Evolutionary conservation across 2,797 vertebrate species (phyloP).

Genomic region (Choloepus didactylus): DNA sequence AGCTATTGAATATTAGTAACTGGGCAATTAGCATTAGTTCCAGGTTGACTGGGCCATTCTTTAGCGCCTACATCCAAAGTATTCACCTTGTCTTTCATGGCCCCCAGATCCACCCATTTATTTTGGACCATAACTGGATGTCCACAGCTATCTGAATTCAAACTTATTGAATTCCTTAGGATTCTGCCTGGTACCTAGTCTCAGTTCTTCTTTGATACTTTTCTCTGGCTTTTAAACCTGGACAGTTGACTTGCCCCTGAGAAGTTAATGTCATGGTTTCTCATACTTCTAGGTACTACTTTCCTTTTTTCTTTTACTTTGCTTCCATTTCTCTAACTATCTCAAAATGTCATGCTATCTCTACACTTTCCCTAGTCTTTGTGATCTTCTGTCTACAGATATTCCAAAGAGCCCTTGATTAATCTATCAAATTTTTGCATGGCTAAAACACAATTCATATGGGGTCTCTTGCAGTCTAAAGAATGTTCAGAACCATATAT

Average conservation of each 20-base stretch:
- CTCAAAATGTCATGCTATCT: background rate
- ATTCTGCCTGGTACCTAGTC: background rate
- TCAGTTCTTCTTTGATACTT: background rate
- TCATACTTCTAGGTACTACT: background rate
- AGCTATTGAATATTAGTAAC: background rate
- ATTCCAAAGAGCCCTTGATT: background rate
- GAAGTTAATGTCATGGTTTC: background rate
- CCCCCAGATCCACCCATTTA: background rate
- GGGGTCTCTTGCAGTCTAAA: background rate
- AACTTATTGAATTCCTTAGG: background rate
- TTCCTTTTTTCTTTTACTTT: background rate
- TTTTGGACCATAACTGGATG: background rate
- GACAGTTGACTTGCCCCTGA: background rate
- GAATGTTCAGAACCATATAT: background rate
- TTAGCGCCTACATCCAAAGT: background rate
- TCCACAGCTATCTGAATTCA: background rate
- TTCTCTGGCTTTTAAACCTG: background rate
- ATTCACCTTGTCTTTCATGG: background rate
- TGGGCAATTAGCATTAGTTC: background rate
- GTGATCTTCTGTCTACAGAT: background rate
- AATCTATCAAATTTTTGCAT: background rate
- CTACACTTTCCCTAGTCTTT: background rate
- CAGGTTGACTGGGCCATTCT: background rate
- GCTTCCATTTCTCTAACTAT: background rate
- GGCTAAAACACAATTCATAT: background rate